Evolutionary conservation across 2,888 invertebrate genomes (phyloP), one percentile per base, ranked within the genome.

Genomic region (Coelogynopora nodosa): DNA sequence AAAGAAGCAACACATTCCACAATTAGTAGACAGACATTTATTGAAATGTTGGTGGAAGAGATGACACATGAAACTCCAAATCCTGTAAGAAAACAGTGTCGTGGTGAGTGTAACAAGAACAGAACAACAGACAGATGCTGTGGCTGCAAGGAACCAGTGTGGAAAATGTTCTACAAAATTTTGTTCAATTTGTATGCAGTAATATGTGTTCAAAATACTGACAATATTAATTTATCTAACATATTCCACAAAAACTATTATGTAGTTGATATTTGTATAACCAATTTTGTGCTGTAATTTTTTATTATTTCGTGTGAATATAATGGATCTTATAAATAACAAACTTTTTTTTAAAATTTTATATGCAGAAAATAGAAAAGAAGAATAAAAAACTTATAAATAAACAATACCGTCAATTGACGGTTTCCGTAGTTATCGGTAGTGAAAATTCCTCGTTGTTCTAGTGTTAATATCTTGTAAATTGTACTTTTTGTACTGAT

Each of bases 31-130:
- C 82, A 30, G 30, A 30, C 10, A 31, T 82, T 82, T 31, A 82
- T 82, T 82, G 30, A 82, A 82, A 82, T 31, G 82, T 82, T 82
- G 82, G 82, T 82, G 82, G 29, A 82, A 82, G 82, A 82, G 31
- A 30, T 82, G 31, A 82, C 82, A 27, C n/a, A 82, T 31, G 82
- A 82, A 31, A 30, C 30, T 30, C 82, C 82, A 31, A 82, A 31
- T 31, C 82, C 82, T 30, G 82, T 31, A 82, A 82, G 82, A 82
- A 30, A 31, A 30, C 82, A 82, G 31, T 82, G 82, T 31, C 30
- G 29, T 31, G 82, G 82, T 18, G 31, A 31, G 30, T 82, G 82
- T 31, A 82, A 82, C 82, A 82, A 82, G 82, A 82, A 82, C 82
- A 82, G 82, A 31, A 82, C 82, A 31, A 31, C 31, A 31, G 82